Percentiles rank a stretch among this genome's conserved stretches.
Conservation (phyloP, 2,888 invertebrate genomes). For the Hybos culiciformis region DNA sequence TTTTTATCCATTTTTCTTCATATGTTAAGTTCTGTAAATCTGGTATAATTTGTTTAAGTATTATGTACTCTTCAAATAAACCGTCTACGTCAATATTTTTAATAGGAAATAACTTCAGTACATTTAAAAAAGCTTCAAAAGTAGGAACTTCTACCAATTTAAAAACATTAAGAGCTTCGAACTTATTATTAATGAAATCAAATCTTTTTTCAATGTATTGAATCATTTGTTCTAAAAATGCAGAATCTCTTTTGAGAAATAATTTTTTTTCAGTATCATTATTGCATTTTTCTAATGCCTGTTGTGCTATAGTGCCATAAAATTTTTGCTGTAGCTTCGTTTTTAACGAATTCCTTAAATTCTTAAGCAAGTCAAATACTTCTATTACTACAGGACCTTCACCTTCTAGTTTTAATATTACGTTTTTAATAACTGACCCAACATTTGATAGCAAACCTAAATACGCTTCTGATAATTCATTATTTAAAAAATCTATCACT, state of each 20-base stretch:
- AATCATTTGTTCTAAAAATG: constrained; percentile 1
- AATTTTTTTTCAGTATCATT: constrained; percentile 1
- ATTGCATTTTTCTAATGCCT: constrained; percentile 1
- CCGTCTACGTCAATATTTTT: neutral
- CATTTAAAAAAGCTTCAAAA: neutral
- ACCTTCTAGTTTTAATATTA: constrained; percentile 6
- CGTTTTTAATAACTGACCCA: constrained; percentile 3
- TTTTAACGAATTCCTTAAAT: constrained; percentile 4
- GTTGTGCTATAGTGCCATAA: constrained; percentile 1
- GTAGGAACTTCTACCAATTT: neutral
- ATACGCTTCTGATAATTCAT: constrained; percentile 7
- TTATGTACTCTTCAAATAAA: constrained; percentile 1
- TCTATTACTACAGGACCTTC: constrained; percentile 5
- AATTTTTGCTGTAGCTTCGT: neutral
- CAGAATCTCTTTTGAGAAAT: constrained; percentile 1
- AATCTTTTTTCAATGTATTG: constrained; percentile 1
- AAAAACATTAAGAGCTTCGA: neutral
- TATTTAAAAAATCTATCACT: constrained; percentile 6
- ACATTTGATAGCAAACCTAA: neutral
- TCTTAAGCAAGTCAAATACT: constrained; percentile 2
- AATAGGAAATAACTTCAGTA: neutral
- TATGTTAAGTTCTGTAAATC: neutral
- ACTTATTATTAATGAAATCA: neutral
- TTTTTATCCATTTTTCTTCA: neutral
- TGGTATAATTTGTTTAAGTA: neutral